Evolutionary conservation across 2,888 invertebrate genomes (phyloP).

Genomic region (Lamellibrachia satsuma): DNA sequence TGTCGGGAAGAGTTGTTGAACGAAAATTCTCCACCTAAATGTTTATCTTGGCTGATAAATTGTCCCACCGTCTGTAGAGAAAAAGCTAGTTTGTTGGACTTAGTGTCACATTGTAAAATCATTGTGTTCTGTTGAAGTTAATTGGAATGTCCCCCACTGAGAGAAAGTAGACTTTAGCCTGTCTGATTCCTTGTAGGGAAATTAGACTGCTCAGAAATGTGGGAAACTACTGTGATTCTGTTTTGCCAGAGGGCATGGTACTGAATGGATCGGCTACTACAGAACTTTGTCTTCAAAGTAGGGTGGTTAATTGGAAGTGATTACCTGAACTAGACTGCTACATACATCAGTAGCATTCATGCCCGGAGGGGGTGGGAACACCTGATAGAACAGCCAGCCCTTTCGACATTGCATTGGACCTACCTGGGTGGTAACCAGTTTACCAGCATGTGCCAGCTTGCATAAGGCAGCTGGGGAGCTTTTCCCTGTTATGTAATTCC

Average conservation of each 20-base stretch:
- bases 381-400: not conserved
- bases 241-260: not conserved
- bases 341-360: not conserved
- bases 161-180: not conserved
- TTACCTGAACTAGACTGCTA: not conserved
- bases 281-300: constrained; percentile 12
- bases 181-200: constrained; percentile 1
- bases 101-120: not conserved
- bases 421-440: constrained; percentile 12
- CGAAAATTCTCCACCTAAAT: not conserved
- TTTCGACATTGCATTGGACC: not conserved
- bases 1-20: not conserved
- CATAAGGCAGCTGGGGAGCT: not conserved
- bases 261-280: not conserved
- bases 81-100: not conserved
- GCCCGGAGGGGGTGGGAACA: not conserved
- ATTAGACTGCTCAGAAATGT: not conserved
- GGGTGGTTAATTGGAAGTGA: not conserved
- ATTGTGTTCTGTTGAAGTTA: not conserved
- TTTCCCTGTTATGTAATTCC: constrained; percentile 17
- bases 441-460: not conserved
- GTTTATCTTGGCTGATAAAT: not conserved
- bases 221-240: not conserved
- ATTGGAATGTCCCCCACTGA: not conserved
- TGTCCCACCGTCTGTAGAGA: not conserved